Percentiles rank a stretch among this genome's conserved stretches.
Conservation (phyloP, 1,140 invertebrate genomes). For the Tetramorium simillimum region DNA sequence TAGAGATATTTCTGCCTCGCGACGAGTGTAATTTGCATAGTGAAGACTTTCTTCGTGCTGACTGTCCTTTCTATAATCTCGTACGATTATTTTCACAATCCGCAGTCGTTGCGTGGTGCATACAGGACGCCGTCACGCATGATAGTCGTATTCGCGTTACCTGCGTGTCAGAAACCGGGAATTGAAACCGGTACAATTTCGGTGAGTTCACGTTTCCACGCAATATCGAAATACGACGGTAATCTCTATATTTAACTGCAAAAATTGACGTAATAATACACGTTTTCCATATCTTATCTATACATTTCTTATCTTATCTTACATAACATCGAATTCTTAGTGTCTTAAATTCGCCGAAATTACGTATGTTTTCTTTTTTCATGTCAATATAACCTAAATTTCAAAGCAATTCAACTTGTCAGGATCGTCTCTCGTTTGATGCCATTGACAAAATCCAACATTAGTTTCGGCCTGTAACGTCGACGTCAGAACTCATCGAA, state of each 20-base stretch:
- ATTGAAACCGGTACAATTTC: constrained; percentile 49
- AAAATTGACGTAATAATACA: neutral
- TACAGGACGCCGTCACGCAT: constrained; percentile 35
- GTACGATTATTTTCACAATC: constrained; percentile 52
- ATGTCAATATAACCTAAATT: neutral
- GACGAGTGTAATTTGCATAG: constrained; percentile 16
- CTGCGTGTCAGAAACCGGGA: neutral
- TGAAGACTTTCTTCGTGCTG: constrained; percentile 5
- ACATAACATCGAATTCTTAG: neutral
- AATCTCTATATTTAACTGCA: constrained; percentile 15
- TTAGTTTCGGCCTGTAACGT: neutral
- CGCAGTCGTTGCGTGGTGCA: constrained; percentile 19
- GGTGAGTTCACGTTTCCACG: constrained; percentile 27
- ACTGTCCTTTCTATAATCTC: constrained; percentile 36
- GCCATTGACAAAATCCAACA: neutral
- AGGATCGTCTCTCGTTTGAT: neutral
- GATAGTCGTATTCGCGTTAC: constrained; percentile 41
- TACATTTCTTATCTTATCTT: constrained; percentile 34
- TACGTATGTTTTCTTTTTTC: neutral
- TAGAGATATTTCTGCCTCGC: neutral
- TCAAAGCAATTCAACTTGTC: neutral
- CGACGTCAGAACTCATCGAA: neutral
- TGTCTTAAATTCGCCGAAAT: neutral
- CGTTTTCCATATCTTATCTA: constrained; percentile 8
- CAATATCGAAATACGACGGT: neutral